Base-by-base conservation (phyloP, 2,888 invertebrate species). In the Melinaea menophilus region DNA sequence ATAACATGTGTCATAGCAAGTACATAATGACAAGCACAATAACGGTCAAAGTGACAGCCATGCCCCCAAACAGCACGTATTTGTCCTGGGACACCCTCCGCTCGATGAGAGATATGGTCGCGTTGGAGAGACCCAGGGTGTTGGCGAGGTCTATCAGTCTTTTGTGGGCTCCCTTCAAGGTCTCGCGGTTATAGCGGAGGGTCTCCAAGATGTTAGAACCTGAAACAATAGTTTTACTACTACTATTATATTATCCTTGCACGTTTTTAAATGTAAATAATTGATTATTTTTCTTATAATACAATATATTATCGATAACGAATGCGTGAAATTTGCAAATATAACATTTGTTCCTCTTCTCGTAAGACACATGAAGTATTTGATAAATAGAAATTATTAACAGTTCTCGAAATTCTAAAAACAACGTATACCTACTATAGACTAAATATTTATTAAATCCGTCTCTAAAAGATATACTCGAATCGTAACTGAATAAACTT, bases 31-130 rank as follows among this genome's bases (percentile, higher is more conserved):
- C 94, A 67, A 98, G 85, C 64, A 94, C 92, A 79, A 99, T 96
- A 62, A 98, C 92, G 61, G 95, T 77, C 63, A 95, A 82, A 0
- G 98, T 98, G 13, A 97, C 83, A 57, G 96, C 81, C 95, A 98
- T 96, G 59, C 98, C 98, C 5, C 95, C 95, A 65, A 96, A 92
- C 66, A 99, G 90, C 69, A 99, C 92, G 77, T 95, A 95, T 82
- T 97, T 97, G 84, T 99, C 99, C 79, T 98, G 96, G 1, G 93
- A 90, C 5, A 95, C 95, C 72, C 99, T 88, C 61, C 95, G 92
- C 79, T 99, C 98, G 72, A 99, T 98, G 48, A 98, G 90, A 70
- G 97, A 94, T 94, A 99, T 98, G 0, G 98, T 98, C 7, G 98
- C 97, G 81, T 98, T 98, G 5, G 98, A 98, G 58, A 99, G 89